Base-by-base conservation (phyloP, 2,797 vertebrate genomes). In the Acropternis orthonyx region DNA sequence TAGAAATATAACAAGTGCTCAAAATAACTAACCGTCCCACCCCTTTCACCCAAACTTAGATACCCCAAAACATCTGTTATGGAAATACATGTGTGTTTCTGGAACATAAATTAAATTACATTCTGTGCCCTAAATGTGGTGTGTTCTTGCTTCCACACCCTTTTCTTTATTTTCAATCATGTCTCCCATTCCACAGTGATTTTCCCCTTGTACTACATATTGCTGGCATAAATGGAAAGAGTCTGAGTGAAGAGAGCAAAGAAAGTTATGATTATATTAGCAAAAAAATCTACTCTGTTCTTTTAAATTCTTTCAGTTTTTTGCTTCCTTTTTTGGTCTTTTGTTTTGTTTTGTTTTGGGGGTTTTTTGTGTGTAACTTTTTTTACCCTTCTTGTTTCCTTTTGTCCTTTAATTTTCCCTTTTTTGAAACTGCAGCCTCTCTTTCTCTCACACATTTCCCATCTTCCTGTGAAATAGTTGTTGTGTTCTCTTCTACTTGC, bases 1-100 rank as follows among this genome's bases (percentile, higher is more conserved):
- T 96, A 96, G 96, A 79, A 95, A 96, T 96, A 95, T 92, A 94
- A 94, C 89, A 88, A 96, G 95, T 85, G 89, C 94, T 93, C 80
- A 93, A 95, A 97, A 97, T 97, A 97, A 95, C 93, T 74, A 95
- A 54, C 85, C 74, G 92, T 92, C 77, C 93, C 94, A 93, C 87
- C 94, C 74, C 95, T 96, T 97, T 96, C 94, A 94, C 94, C 85
- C 96, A 90, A 95, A 97, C 92, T 95, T 96, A 97, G 96, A 96
- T 79, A 89, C 49, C 74, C 85, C 69, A 96, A 97, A 94, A 49
- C 96, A 96, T 95, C 96, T 96, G 96, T 85, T 95, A 93, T 96
- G 96, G 96, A 97, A 97, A 97, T 97, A 95, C 80, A 52, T 89
- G 85, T 94, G 90, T 92, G 89, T 96, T 97, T 95, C 93, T 95